These are phyloP conservation scores for Oreochromis niloticus DNA, from an alignment of 2,113 vertebrate genomes.

Conservation along the genomic window DNA sequence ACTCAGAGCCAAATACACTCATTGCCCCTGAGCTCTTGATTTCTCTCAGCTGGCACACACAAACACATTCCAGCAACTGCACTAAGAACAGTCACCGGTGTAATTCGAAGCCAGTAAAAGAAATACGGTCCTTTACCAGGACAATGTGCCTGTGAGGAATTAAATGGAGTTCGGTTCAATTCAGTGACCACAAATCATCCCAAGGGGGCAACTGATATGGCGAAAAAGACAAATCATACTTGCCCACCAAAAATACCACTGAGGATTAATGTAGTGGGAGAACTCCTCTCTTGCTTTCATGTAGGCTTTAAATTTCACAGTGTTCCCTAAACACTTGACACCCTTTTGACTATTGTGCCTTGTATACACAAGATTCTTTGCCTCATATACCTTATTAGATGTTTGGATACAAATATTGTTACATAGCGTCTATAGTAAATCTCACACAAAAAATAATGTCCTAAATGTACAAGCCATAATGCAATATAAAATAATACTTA, in stretches of 20 bases:
- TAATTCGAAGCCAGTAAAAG: slow-evolving; percentile 11
- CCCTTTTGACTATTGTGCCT: neutral
- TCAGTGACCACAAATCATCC: slow-evolving; percentile 4
- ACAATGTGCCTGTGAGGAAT: slow-evolving; percentile 19
- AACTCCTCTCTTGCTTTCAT: neutral
- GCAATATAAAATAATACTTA: neutral
- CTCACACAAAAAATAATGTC: neutral
- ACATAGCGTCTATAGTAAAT: neutral
- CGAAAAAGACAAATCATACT: neutral
- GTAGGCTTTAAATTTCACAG: neutral
- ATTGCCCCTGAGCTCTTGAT: slow-evolving; percentile 44
- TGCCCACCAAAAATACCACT: neutral
- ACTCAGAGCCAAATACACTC: slow-evolving; percentile 53
- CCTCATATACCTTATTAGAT: neutral
- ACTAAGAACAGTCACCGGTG: slow-evolving; percentile 44
- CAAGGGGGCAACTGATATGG: neutral
- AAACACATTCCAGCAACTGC: slow-evolving; percentile 42
- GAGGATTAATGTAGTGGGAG: neutral
- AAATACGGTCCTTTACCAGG: neutral
- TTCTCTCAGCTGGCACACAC: slow-evolving; percentile 24
- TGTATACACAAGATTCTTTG: neutral
- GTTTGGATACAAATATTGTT: neutral
- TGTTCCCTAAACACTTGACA: neutral
- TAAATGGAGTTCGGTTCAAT: neutral
- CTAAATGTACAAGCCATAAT: neutral